phyloP scores from a whole-genome alignment of 2,888 invertebrate species.

The Meliscaeva auricollis region DNA sequence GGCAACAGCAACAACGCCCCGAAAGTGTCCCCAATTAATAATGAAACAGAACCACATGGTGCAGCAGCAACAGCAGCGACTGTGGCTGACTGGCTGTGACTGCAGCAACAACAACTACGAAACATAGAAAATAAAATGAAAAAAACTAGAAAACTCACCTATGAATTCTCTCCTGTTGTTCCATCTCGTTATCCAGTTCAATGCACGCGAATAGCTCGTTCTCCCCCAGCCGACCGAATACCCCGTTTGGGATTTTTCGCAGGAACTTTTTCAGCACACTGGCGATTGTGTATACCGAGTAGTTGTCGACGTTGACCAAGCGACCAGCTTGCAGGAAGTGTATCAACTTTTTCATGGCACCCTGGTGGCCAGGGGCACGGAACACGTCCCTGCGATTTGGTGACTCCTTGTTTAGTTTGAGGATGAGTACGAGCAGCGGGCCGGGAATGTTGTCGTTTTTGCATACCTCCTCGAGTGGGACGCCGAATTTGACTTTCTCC shows the following conservation, averaged over 20 bases:
- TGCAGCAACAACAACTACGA: neutral
- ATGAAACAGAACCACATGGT: constrained; percentile 11
- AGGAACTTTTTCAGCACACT: constrained; percentile 99
- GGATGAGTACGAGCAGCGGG: constrained; percentile 94
- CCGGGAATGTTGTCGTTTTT: constrained; percentile 98
- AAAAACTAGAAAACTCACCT: constrained; percentile 86
- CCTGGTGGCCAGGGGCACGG: constrained; percentile 97
- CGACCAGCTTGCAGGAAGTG: constrained; percentile 96
- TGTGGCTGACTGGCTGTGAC: neutral
- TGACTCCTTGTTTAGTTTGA: constrained; percentile 97
- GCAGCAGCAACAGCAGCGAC: neutral
- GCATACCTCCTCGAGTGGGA: constrained; percentile 95
- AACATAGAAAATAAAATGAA: constrained; percentile 6
- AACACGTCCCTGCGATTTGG: constrained; percentile 97
- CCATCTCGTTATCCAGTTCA: constrained; percentile 91
- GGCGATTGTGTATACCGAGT: constrained; percentile 98
- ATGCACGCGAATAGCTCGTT: constrained; percentile 95
- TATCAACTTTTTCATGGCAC: constrained; percentile 96
- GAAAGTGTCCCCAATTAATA: constrained; percentile 55
- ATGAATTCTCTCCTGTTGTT: constrained; percentile 96
- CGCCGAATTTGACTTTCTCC: constrained; percentile 98
- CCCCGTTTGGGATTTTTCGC: constrained; percentile 97
- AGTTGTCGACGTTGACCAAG: constrained; percentile 96
- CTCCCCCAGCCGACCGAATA: constrained; percentile 97
- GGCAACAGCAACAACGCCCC: constrained; percentile 58